Evolutionary conservation across 2,113 vertebrate genomes (phyloP).

Genomic region (Callipepla californica): DNA sequence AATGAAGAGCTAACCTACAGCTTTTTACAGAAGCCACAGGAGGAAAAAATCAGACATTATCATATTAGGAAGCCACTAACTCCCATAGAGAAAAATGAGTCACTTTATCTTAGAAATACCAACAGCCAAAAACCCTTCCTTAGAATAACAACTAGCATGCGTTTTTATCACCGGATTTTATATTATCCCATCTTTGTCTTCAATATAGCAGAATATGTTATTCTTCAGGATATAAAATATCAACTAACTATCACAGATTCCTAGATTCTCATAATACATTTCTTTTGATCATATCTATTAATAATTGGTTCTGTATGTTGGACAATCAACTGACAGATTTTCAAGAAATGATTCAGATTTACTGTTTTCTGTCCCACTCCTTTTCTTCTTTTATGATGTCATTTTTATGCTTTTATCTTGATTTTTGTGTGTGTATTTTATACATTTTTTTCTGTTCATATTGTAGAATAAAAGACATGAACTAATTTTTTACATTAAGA

Average conservation of each 20-base stretch:
- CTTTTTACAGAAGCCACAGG: background rate
- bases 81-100: background rate
- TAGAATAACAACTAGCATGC: background rate
- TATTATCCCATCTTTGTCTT: background rate
- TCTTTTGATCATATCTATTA: slow-evolving; percentile 19
- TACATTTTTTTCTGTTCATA: background rate
- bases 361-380: background rate
- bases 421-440: no score
- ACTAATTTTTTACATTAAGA: background rate
- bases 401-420: background rate
- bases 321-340: background rate
- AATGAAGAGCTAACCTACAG: background rate
- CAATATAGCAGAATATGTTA: background rate
- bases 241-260: background rate
- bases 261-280: slow-evolving; percentile 12
- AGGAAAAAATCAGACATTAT: background rate
- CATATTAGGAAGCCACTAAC: background rate
- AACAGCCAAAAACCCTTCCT: background rate
- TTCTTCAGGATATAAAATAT: background rate
- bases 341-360: background rate
- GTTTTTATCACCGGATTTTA: background rate
- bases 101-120: background rate
- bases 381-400: background rate
- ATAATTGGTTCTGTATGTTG: background rate
- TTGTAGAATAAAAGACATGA: background rate